Percentiles rank a stretch among this genome's conserved stretches.
phyloP scores from a whole-genome alignment of 92 coral and sea anemone genomes.

The Virgularia gustaviana region DNA sequence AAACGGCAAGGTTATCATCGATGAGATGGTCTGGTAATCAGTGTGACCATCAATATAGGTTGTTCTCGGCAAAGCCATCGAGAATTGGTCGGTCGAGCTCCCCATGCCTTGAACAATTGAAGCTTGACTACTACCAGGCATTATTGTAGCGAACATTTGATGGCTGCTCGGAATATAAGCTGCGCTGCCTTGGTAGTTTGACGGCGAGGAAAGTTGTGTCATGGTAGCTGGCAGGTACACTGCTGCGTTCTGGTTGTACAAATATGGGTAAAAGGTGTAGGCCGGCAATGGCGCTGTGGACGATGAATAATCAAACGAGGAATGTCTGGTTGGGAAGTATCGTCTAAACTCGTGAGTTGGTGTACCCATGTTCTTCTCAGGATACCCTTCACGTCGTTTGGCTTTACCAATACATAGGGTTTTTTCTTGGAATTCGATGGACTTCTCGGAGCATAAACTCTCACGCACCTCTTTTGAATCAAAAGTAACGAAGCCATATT shows the following conservation, averaged over 20 bases:
- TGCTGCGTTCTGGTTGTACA: slow-evolving; percentile 35
- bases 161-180: slow-evolving; percentile 39
- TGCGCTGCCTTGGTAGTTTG: slow-evolving; percentile 33
- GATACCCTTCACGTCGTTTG: slow-evolving; percentile 44
- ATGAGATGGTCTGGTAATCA: slow-evolving; percentile 34
- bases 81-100: slow-evolving; percentile 21
- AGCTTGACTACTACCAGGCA: slow-evolving; percentile 32
- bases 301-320: slow-evolving; percentile 17
- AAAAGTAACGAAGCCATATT: slow-evolving; percentile 87
- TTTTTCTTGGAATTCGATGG: slow-evolving; percentile 77
- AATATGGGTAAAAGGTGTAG: slow-evolving; percentile 18
- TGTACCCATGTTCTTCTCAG: slow-evolving; percentile 64
- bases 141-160: slow-evolving; percentile 27
- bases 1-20: slow-evolving; percentile 20
- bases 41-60: slow-evolving; percentile 33
- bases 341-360: no score
- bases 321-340: slow-evolving; percentile 30
- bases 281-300: slow-evolving; percentile 31
- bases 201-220: slow-evolving; percentile 27
- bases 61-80: slow-evolving; percentile 25
- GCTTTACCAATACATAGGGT: slow-evolving; percentile 69
- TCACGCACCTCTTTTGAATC: slow-evolving; percentile 85
- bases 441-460: slow-evolving; percentile 66
- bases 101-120: slow-evolving; percentile 22
- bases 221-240: slow-evolving; percentile 34